Percentiles rank a stretch among this genome's conserved stretches.
phyloP scores from a whole-genome alignment of 1,140 invertebrate genomes.

The Heterodera carotae region DNA sequence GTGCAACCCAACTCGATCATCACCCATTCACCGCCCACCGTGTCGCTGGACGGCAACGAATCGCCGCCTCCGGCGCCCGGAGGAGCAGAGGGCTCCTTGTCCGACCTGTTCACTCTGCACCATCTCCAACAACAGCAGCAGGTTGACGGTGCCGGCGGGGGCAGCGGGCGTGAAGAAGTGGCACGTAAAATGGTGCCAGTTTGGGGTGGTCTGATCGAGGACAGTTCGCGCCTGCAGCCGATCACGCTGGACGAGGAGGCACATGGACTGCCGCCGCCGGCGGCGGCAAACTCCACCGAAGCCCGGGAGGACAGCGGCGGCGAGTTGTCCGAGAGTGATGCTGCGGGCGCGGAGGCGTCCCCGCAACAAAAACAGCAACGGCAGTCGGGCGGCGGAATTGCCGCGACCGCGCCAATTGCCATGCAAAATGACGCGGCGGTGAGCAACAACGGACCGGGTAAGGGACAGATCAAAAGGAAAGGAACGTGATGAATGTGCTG shows the following conservation, averaged over 20 bases:
- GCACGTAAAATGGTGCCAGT: conserved; percentile 3
- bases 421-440: not conserved
- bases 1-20: not conserved
- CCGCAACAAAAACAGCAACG: conserved; percentile 28
- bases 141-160: not conserved
- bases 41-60: not conserved
- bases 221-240: not conserved
- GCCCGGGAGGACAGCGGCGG: not conserved
- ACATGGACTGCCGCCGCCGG: not conserved
- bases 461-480: not conserved
- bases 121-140: not conserved
- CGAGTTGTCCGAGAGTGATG: not conserved
- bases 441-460: conserved; percentile 1
- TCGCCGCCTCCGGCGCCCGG: not conserved
- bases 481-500: not conserved
- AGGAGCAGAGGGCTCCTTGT: not conserved
- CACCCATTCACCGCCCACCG: not conserved
- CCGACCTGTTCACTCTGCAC: conserved; percentile 19
- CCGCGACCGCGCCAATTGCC: not conserved
- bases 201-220: conserved; percentile 5
- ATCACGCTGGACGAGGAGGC: not conserved
- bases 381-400: not conserved
- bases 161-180: not conserved
- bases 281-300: not conserved
- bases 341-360: not conserved